Evolutionary conservation across 1,140 invertebrate genomes (phyloP).

Genomic region (Anagrus nilaparvatae): DNA sequence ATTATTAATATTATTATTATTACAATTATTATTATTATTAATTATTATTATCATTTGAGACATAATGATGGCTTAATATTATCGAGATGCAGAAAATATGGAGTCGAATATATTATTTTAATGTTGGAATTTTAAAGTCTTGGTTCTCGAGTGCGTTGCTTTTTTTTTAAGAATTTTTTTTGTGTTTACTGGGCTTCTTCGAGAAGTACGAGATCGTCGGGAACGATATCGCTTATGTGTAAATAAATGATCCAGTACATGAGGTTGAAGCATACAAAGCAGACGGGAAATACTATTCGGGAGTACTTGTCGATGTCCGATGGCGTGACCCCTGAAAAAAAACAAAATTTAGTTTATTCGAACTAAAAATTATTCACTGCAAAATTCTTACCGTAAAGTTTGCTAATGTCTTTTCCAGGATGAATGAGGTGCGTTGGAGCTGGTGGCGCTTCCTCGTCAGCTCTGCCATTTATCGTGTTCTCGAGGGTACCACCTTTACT

Average conservation of each 20-base stretch:
- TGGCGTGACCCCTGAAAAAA: constrained; percentile 65
- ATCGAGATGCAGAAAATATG: too few relatives aligned
- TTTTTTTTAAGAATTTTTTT: constrained; percentile 12
- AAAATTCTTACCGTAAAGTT: constrained; percentile 52
- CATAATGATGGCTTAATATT: too few relatives aligned
- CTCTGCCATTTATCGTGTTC: constrained; percentile 78
- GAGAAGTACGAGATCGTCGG: constrained; percentile 80
- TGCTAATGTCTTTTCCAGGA: constrained; percentile 77
- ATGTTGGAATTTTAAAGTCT: too few relatives aligned
- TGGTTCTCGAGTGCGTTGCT: constrained; percentile 15
- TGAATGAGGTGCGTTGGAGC: constrained; percentile 65
- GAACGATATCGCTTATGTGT: constrained; percentile 89
- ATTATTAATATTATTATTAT: too few relatives aligned
- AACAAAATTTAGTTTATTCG: too few relatives aligned
- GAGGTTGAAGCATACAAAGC: constrained; percentile 94
- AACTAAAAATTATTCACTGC: too few relatives aligned
- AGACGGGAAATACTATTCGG: constrained; percentile 89
- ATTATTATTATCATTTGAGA: too few relatives aligned
- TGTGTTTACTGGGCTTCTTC: constrained; percentile 63
- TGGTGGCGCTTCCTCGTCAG: constrained; percentile 57
- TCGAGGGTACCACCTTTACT: constrained; percentile 82
- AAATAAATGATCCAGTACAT: constrained; percentile 98
- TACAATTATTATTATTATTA: too few relatives aligned
- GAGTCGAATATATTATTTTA: too few relatives aligned
- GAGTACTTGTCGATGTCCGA: constrained; percentile 96